Base-by-base conservation (phyloP, 2,113 vertebrate species). In the Puffinus mauretanicus region DNA sequence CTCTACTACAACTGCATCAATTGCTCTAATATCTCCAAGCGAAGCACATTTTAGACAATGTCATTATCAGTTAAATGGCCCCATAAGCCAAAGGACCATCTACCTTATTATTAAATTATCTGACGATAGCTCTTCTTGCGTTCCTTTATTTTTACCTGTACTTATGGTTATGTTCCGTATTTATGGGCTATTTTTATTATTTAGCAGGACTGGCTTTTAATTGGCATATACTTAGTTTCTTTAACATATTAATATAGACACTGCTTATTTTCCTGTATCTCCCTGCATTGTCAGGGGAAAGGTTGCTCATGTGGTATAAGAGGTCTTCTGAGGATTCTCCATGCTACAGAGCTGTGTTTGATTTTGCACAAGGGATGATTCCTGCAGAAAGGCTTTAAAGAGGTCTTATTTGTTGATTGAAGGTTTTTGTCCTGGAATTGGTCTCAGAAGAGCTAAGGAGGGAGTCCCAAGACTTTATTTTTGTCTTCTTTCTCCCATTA, bases 111-210 rank as follows among this genome's bases (percentile, higher is more conserved):
- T 16, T 52, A 55, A 25, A 44, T 54, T 54, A 5, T 86, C 19
- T 62, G 18, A 54, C 0, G 2, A 44, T 25, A 86, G 5, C 11
- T 71, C 7, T 49, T 65, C 46, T 67, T 80, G 19, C 7, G 0
- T 60, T 93, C 24, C 14, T 67, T 95, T 76, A 14, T 79, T 90
- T 81, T 54, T 10, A 54, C 22, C n/a, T 78, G 4, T 61, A 32
- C 15, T 21, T 7, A 38, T 15, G 32, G 9, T 55, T 60, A 61
- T n/a, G 13, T 15, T 85, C 13, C 6, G 4, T 70, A 62, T 78
- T 62, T 75, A n/a, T 66, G 8, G 11, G 0, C 2, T 46, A 26
- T 32, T 61, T 79, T 46, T n/a, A 6, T 86, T 81, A 36, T 81
- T 77, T 52, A 73, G 3, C 7, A 57, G 15, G 26, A 38, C 14